phyloP scores from a whole-genome alignment of 1,140 invertebrate species.

The Drosophila repletoides region DNA sequence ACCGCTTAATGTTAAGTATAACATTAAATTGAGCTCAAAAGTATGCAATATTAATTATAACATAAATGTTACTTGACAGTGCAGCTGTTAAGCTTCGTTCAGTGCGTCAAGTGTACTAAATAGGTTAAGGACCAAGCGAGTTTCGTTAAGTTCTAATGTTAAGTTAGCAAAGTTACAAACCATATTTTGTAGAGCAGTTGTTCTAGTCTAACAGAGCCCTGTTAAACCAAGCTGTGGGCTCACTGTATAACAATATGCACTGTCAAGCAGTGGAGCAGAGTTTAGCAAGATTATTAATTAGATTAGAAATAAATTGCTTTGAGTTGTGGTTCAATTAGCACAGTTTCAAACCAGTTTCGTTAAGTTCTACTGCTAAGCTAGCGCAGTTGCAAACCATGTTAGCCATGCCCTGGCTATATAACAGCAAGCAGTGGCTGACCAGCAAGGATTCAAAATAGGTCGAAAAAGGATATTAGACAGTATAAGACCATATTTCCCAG shows the following conservation, averaged over 20 bases:
- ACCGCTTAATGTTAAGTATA: neutral
- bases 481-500: too few relatives aligned
- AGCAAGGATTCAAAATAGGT: slow-evolving; percentile 1
- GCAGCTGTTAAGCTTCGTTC: neutral
- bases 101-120: neutral
- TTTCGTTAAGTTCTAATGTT: neutral
- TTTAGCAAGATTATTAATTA: neutral
- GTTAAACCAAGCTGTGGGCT: too few relatives aligned
- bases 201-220: too few relatives aligned
- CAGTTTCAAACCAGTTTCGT: neutral
- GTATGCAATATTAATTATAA: neutral
- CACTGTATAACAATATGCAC: too few relatives aligned
- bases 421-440: neutral
- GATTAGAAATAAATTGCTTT: neutral
- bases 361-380: neutral
- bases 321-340: neutral
- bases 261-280: neutral
- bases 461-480: slow-evolving; percentile 15
- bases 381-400: slow-evolving; percentile 1
- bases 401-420: neutral
- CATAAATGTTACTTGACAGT: neutral
- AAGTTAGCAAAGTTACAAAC: slow-evolving; percentile 5
- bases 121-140: neutral
- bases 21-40: neutral
- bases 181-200: neutral